Base-by-base conservation (phyloP, 2,113 vertebrate species). In the Setophaga kirtlandii region DNA sequence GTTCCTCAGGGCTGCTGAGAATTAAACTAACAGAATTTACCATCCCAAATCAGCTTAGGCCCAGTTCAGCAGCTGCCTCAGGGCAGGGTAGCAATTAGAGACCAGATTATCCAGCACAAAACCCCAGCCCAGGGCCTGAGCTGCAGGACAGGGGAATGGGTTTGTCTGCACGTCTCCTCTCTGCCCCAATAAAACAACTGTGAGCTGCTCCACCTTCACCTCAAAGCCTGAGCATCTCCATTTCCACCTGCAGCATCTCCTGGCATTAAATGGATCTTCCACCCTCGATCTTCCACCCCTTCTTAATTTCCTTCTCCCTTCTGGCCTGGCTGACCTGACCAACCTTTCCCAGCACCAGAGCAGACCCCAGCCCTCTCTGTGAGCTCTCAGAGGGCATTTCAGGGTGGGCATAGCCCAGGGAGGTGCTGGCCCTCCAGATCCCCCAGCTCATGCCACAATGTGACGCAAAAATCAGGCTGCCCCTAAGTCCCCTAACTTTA, bases 21-120 rank as follows among this genome's bases (percentile, higher is more conserved):
- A 91, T 95, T 88, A 96, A 87, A 91, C 92, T 94, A 96, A 95
- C 68, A 89, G 94, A 95, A 97, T 92, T 95, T 91, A 91, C 93
- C 93, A 81, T 44, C 73, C 81, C 83, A 81, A 95, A 95, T 93
- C 95, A 96, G 94, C 90, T 96, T 86, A 96, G 77, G 56, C 39
- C 65, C 87, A 15, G 69, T 8, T 55, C 78, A 91, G 94, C 95
- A 97, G 94, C 90, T 97, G 96, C 92, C 90, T 94, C 95, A 9
- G 69, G 58, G 86, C 94, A 59, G 90, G 86, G 91, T 12, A 90
- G 94, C 96, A 79, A 96, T 96, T 91, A 95, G 80, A 92, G 89
- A 79, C 17, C 68, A 76, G 94, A 96, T 96, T 83, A 94, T 71
- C 81, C 70, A 5, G 3, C n/a, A 37, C 53, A 56, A 87, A 63